Conservation (phyloP, 2,797 vertebrate genomes). For the Nasua narica region DNA sequence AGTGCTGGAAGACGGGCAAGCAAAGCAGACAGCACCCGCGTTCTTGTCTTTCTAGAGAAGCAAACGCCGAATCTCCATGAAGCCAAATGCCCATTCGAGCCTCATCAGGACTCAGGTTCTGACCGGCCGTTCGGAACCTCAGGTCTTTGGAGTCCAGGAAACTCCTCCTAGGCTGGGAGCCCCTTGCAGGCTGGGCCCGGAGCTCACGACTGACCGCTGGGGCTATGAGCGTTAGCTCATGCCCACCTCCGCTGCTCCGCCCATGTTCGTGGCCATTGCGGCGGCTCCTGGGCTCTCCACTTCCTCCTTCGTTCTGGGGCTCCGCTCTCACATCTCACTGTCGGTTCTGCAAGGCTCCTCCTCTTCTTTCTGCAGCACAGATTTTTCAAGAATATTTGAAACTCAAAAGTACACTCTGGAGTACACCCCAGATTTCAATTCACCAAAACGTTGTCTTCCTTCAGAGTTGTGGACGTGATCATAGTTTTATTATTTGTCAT, state of each 20-base stretch:
- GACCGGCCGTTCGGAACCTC: background rate
- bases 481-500: background rate
- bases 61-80: background rate
- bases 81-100: no score
- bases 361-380: background rate
- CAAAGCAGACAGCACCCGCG: background rate
- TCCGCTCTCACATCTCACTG: background rate
- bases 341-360: no score
- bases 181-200: background rate
- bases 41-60: background rate
- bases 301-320: background rate
- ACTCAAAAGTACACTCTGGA: background rate
- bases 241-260: no score
- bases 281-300: accelerated
- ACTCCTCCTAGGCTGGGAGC: background rate
- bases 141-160: background rate
- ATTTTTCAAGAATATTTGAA: background rate
- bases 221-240: no score
- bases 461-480: background rate
- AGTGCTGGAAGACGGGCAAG: background rate
- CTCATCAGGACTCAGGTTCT: background rate
- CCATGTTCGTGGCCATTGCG: accelerated
- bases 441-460: background rate
- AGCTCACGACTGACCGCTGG: accelerated
- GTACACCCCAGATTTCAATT: background rate